phyloP scores from a whole-genome alignment of 2,113 vertebrate genomes.

The Lepidothrix coronata region DNA sequence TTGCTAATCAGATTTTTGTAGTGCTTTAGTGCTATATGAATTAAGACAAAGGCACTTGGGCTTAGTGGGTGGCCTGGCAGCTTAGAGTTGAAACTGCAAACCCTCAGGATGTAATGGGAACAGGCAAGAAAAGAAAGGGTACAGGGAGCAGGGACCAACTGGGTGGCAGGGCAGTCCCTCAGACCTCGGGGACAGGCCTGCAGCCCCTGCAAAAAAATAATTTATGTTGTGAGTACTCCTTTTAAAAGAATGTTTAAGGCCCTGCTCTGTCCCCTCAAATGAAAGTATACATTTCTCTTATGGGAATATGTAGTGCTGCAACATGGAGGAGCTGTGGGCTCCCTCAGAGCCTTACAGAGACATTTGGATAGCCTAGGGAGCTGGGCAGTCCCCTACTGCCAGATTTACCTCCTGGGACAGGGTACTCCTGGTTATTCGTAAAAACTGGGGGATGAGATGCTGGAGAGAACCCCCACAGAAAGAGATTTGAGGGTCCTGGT shows the following conservation, averaged over 20 bases:
- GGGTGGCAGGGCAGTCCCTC: not conserved
- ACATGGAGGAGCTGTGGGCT: not conserved
- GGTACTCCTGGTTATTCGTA: not conserved
- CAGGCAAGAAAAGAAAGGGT: not conserved
- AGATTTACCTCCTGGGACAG: not conserved
- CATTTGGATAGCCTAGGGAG: not conserved
- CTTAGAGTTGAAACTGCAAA: not conserved
- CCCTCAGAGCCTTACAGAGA: not conserved
- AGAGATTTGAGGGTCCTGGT: not conserved
- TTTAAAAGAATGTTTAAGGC: not conserved
- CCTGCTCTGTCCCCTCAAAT: not conserved
- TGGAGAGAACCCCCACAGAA: fast-evolving
- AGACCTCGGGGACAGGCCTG: not conserved
- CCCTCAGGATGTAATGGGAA: not conserved
- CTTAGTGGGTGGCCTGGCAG: not conserved
- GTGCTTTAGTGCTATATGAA: not conserved
- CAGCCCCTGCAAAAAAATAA: not conserved
- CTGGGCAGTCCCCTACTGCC: not conserved
- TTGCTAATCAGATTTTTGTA: conserved; percentile 14
- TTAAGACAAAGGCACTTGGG: conserved; percentile 10
- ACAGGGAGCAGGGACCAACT: not conserved
- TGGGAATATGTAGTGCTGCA: not conserved
- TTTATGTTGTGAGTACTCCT: not conserved
- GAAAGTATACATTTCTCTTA: not conserved
- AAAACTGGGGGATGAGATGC: fast-evolving